These are phyloP conservation scores for Cephus cinctus DNA, from an alignment of 1,140 invertebrate species.

Conservation along the genomic window DNA sequence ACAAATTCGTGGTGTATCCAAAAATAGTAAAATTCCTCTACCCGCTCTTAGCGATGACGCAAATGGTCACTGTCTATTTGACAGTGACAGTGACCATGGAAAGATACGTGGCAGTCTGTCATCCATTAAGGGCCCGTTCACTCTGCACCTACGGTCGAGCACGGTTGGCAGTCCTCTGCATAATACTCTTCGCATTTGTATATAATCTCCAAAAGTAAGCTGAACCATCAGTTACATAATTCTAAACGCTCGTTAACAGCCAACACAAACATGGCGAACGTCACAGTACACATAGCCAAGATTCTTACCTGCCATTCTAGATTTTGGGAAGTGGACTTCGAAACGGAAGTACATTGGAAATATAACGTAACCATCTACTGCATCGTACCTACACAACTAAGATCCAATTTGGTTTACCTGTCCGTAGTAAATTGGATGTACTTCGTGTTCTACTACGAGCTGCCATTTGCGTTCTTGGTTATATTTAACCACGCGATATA, in stretches of 20 bases:
- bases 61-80: slow-evolving; percentile 92
- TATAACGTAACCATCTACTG: slow-evolving; percentile 69
- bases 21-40: slow-evolving; percentile 81
- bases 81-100: slow-evolving; percentile 95
- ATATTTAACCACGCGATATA: slow-evolving; percentile 91
- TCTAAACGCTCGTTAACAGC: no score
- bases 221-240: background rate
- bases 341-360: slow-evolving; percentile 51
- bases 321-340: slow-evolving; percentile 67
- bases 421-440: slow-evolving; percentile 89
- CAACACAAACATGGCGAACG: no score
- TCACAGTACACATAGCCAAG: no score
- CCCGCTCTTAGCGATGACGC: slow-evolving; percentile 83
- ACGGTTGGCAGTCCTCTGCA: slow-evolving; percentile 79
- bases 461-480: slow-evolving; percentile 82
- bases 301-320: no score
- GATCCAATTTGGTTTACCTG: slow-evolving; percentile 74
- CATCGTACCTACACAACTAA: slow-evolving; percentile 67
- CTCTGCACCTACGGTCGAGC: slow-evolving; percentile 90
- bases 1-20: slow-evolving; percentile 79
- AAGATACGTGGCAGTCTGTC: slow-evolving; percentile 94
- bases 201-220: slow-evolving; percentile 79
- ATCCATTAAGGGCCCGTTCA: slow-evolving; percentile 82
- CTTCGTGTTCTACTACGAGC: slow-evolving; percentile 86
- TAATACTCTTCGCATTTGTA: slow-evolving; percentile 76